Evolutionary conservation across 2,797 vertebrate species (phyloP).

Genomic region (Meda fulgida): DNA sequence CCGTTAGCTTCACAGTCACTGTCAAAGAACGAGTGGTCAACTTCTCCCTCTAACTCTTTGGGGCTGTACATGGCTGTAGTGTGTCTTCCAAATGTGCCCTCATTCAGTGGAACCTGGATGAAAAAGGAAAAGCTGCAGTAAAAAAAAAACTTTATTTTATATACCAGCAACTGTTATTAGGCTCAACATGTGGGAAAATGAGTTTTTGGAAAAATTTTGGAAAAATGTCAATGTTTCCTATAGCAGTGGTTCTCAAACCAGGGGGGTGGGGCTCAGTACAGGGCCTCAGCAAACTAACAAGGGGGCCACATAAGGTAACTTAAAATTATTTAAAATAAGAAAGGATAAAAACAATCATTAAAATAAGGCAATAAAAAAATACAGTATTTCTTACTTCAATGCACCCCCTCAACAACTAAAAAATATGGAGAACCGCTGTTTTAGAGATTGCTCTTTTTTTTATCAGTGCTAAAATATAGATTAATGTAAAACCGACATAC

Average conservation of each 20-base stretch:
- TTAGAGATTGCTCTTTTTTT: too few relatives aligned
- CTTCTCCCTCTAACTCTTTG: constrained; percentile 86
- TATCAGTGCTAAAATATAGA: too few relatives aligned
- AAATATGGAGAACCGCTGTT: too few relatives aligned
- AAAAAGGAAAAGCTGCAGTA: not conserved
- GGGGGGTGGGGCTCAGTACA: too few relatives aligned
- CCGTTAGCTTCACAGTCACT: constrained; percentile 85
- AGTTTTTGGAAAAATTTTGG: not conserved
- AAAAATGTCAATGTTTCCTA: not conserved
- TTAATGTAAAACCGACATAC: too few relatives aligned
- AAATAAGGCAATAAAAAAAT: not conserved
- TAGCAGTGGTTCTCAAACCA: not conserved
- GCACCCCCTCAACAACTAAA: not conserved
- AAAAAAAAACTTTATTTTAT: not conserved
- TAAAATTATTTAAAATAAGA: not conserved
- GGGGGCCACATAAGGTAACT: not conserved
- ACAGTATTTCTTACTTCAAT: not conserved
- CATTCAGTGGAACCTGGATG: constrained; percentile 3
- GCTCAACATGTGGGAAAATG: not conserved
- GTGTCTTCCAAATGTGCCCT: not conserved
- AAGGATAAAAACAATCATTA: not conserved
- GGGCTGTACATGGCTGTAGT: constrained; percentile 80
- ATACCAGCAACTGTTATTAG: not conserved
- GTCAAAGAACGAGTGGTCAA: constrained; percentile 96
- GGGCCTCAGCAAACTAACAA: not conserved